phyloP scores from a whole-genome alignment of 2,888 invertebrate species.

The Baronia brevicornis region DNA sequence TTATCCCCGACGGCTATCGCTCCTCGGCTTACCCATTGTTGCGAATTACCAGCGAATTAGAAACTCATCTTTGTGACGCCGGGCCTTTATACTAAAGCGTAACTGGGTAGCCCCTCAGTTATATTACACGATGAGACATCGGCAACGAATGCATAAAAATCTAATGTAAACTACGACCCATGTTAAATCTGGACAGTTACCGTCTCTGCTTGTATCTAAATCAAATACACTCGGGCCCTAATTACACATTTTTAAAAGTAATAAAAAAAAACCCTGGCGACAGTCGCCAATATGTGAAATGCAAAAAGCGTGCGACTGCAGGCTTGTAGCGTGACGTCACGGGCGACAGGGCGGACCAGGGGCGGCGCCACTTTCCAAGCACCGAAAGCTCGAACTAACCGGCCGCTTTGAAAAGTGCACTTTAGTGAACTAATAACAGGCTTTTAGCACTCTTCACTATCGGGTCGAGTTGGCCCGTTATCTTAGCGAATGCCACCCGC shows the following conservation, averaged over 20 bases:
- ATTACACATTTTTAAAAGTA: slow-evolving; percentile 48
- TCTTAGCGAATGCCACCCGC: slow-evolving; percentile 55
- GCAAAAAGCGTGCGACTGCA: slow-evolving; percentile 54
- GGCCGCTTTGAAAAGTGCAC: slow-evolving; percentile 47
- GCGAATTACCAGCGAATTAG: slow-evolving; percentile 68
- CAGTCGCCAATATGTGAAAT: slow-evolving; percentile 67
- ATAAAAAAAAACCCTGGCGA: slow-evolving; percentile 69
- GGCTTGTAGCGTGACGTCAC: slow-evolving; percentile 63
- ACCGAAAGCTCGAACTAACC: slow-evolving; percentile 34
- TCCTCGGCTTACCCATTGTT: slow-evolving; percentile 50
- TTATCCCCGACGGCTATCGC: slow-evolving; percentile 53
- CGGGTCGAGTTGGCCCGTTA: slow-evolving; percentile 44
- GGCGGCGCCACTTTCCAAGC: slow-evolving; percentile 56
- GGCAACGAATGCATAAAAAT: slow-evolving; percentile 10
- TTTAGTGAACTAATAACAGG: slow-evolving; percentile 51
- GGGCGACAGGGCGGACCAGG: slow-evolving; percentile 66
- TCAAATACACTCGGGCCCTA: slow-evolving; percentile 56
- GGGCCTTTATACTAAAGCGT: slow-evolving; percentile 52
- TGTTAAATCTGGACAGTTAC: slow-evolving; percentile 20
- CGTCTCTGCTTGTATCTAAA: slow-evolving; percentile 42
- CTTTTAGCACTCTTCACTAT: slow-evolving; percentile 63
- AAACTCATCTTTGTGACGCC: slow-evolving; percentile 50
- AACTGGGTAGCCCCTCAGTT: slow-evolving; percentile 64
- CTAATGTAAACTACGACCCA: not conserved
- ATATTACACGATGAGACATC: slow-evolving; percentile 35